A percentile compares a stretch with the other conserved stretches of the same genome.
phyloP scores from a whole-genome alignment of 2,888 invertebrate species.

The Epistrophella euchroma region DNA sequence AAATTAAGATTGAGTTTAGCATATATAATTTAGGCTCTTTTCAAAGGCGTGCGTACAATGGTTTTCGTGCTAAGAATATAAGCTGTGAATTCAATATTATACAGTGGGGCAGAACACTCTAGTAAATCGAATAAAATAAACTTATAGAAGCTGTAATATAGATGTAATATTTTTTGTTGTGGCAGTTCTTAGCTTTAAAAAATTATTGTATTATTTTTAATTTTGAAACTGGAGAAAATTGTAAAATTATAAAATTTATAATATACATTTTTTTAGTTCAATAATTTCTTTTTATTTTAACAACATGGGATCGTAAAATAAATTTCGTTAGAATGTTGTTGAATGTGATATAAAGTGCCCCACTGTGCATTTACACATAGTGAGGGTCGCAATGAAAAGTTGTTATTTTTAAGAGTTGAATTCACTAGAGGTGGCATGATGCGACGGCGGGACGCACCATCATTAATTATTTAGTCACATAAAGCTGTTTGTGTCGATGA shows the following conservation, averaged over 20 bases:
- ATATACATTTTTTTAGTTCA: too few species aligned
- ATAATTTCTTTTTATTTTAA: too few species aligned
- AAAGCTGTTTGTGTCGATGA: conserved; percentile 7
- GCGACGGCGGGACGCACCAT: conserved; percentile 6
- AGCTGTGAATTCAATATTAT: background rate
- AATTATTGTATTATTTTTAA: too few species aligned
- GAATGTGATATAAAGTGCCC: background rate
- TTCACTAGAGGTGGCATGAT: background rate
- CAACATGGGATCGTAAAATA: too few species aligned
- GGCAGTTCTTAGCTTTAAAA: too few species aligned
- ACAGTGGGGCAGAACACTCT: background rate
- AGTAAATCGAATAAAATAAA: too few species aligned
- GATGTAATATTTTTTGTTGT: too few species aligned
- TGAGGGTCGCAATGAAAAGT: conserved; percentile 13
- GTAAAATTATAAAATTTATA: too few species aligned
- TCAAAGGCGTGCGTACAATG: conserved; percentile 6
- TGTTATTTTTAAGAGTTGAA: background rate
- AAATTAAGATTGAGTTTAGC: conserved; percentile 13
- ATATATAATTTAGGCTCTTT: conserved; percentile 1
- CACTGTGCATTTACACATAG: background rate
- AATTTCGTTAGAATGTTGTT: too few species aligned
- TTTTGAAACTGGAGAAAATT: too few species aligned
- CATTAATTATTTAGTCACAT: conserved; percentile 26
- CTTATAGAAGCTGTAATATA: too few species aligned
- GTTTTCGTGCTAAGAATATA: conserved; percentile 30